These are phyloP conservation scores for Heterotilapia buettikoferi DNA, from an alignment of 2,113 vertebrate genomes.

Conservation along the genomic window DNA sequence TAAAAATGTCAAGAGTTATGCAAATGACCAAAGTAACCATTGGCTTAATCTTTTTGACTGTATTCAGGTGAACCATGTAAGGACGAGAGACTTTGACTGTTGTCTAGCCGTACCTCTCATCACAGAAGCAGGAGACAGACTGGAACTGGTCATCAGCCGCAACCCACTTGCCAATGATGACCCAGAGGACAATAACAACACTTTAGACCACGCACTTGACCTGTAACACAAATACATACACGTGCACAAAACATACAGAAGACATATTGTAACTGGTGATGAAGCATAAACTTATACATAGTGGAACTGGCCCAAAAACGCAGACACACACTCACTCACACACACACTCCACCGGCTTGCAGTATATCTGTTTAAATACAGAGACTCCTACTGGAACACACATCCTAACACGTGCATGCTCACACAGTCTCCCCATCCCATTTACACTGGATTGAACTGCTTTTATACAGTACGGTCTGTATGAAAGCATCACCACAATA, in stretches of 20 bases:
- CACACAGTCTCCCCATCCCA: not conserved
- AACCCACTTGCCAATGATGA: constrained; percentile 76
- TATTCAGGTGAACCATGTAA: constrained; percentile 83
- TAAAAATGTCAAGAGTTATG: not conserved
- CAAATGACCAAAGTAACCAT: not conserved
- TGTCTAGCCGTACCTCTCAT: constrained; percentile 92
- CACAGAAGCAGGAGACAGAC: constrained; percentile 85
- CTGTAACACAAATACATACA: constrained; percentile 25
- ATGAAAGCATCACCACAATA: not conserved
- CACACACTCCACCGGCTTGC: not conserved
- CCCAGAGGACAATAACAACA: constrained; percentile 55
- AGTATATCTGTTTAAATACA: constrained; percentile 11
- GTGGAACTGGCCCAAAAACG: not conserved
- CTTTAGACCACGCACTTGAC: constrained; percentile 43
- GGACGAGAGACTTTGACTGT: constrained; percentile 93
- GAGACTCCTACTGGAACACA: not conserved
- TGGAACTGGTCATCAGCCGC: constrained; percentile 91
- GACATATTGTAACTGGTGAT: not conserved
- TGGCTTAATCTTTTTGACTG: not conserved
- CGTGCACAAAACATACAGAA: not conserved
- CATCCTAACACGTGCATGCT: constrained; percentile 4
- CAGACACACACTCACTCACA: not conserved
- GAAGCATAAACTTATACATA: not conserved
- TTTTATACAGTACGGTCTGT: not conserved
- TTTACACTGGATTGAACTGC: not conserved